Percentiles rank a stretch among this genome's conserved stretches.
phyloP scores from a whole-genome alignment of 2,113 vertebrate species.

The Caracal caracal region DNA sequence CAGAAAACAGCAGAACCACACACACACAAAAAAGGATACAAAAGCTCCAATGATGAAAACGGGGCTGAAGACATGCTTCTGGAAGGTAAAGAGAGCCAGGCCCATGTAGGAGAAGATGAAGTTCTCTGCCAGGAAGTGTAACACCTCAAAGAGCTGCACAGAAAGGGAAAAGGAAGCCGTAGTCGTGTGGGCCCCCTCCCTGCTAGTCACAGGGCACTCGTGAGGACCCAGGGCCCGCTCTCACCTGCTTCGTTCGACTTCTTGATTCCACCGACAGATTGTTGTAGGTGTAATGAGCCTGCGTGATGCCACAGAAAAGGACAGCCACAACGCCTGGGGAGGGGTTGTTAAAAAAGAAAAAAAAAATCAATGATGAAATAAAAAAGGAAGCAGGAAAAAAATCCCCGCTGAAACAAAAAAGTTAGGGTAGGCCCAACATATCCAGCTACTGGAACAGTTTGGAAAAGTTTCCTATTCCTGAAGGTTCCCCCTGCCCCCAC shows the following conservation, averaged over 20 bases:
- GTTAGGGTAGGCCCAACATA: background rate
- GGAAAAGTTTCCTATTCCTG: background rate
- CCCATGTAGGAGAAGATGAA: slow-evolving; percentile 99
- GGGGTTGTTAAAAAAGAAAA: background rate
- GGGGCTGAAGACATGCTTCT: slow-evolving; percentile 97
- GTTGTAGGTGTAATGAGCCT: slow-evolving; percentile 97
- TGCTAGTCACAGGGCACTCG: background rate
- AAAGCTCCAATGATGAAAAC: slow-evolving; percentile 97
- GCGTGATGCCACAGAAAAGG: slow-evolving; percentile 97
- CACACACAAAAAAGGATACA: slow-evolving; percentile 90
- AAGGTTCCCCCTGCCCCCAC: background rate
- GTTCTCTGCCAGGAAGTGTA: slow-evolving; percentile 98
- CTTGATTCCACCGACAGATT: slow-evolving; percentile 95
- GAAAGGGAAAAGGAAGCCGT: slow-evolving; percentile 56
- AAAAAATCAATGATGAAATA: background rate
- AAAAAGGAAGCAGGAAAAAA: background rate
- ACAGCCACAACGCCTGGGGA: slow-evolving; percentile 94
- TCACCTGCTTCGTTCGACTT: slow-evolving; percentile 96
- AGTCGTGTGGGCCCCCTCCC: background rate
- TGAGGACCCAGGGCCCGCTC: background rate
- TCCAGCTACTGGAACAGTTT: background rate
- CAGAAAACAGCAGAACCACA: background rate
- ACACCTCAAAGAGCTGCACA: slow-evolving; percentile 94
- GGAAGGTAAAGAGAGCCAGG: slow-evolving; percentile 97
- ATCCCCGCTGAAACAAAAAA: background rate